Percentiles rank a stretch among this genome's conserved stretches.
Evolutionary conservation across 2,888 invertebrate genomes (phyloP).

Genomic region (Brachylomia viminalis): DNA sequence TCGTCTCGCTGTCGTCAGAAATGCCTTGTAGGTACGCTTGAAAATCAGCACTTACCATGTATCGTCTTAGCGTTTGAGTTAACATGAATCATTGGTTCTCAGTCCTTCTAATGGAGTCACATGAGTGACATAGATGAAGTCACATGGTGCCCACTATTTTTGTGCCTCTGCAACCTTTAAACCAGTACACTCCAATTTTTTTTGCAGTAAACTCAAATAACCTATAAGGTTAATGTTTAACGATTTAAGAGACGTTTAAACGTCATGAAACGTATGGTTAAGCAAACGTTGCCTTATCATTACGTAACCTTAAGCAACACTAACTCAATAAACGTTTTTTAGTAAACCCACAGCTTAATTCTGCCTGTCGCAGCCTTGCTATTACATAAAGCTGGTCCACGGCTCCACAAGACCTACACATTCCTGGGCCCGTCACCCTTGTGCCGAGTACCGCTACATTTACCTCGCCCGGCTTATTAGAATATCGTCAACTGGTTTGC

Average conservation of each 20-base stretch:
- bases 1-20: not conserved
- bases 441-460: constrained; percentile 60
- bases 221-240: too few relatives aligned
- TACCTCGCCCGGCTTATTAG: constrained; percentile 62
- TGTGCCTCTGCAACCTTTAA: not conserved
- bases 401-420: constrained; percentile 45
- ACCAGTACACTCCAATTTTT: not conserved
- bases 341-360: not conserved
- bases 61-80: not conserved
- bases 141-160: not conserved
- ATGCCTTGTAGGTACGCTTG: not conserved
- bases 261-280: not conserved
- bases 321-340: not conserved
- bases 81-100: not conserved
- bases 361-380: not conserved
- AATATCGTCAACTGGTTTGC: constrained; percentile 66
- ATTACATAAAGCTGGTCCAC: constrained; percentile 26
- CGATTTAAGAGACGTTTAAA: not conserved
- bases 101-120: not conserved
- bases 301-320: not conserved
- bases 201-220: not conserved
- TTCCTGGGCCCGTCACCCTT: constrained; percentile 59
- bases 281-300: not conserved
- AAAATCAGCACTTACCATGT: not conserved
- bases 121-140: not conserved